These are phyloP conservation scores for Archocentrus centrarchus DNA, from an alignment of 2,113 vertebrate genomes.

Conservation along the genomic window DNA sequence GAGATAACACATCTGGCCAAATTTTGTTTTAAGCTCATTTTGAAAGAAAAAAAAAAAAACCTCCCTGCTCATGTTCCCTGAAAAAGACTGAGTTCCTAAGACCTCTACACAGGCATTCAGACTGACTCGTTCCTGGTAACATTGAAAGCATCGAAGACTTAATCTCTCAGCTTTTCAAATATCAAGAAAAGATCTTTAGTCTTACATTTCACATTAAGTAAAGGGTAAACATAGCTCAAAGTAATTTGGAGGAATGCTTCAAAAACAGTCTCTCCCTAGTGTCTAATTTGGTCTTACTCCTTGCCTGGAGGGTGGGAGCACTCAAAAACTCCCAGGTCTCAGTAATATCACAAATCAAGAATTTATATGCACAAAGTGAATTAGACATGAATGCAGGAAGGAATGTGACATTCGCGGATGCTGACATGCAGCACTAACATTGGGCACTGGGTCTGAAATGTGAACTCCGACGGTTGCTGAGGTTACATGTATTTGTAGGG, in stretches of 20 bases:
- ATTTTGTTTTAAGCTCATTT: neutral
- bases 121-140: neutral
- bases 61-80: neutral
- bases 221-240: constrained; percentile 38
- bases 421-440: neutral
- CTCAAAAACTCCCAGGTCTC: constrained; percentile 26
- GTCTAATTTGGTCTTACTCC: constrained; percentile 53
- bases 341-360: constrained; percentile 54
- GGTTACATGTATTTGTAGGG: constrained; percentile 10
- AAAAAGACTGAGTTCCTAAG: neutral
- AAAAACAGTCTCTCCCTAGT: constrained; percentile 49
- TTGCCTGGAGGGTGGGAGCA: constrained; percentile 27
- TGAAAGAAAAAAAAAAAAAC: neutral
- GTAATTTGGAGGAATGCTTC: constrained; percentile 60
- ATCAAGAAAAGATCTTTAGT: constrained; percentile 35
- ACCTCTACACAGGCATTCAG: neutral
- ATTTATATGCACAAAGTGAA: constrained; percentile 34
- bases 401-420: constrained; percentile 41
- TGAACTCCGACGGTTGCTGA: neutral
- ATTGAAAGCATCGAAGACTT: neutral
- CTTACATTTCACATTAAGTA: constrained; percentile 19
- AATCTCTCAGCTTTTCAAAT: neutral
- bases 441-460: neutral
- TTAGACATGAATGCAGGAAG: neutral
- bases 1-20: neutral